phyloP scores from a whole-genome alignment of 2,888 invertebrate genomes.

The Heliconius ismenius region DNA sequence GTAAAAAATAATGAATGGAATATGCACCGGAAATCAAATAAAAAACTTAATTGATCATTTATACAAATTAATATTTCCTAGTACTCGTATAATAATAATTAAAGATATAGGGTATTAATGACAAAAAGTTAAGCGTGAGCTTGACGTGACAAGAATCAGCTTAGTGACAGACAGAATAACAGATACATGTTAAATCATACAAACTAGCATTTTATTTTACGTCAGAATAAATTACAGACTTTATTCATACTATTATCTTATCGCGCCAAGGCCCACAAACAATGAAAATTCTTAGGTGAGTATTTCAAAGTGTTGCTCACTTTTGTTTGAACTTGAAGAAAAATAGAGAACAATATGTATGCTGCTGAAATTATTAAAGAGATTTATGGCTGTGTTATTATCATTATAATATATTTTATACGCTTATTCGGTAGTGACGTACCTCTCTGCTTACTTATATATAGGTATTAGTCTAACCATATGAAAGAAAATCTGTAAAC shows the following conservation, averaged over 20 bases:
- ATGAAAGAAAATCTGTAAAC: neutral
- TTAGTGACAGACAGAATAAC: constrained; percentile 2
- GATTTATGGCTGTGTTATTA: constrained; percentile 13
- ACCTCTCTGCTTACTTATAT: neutral
- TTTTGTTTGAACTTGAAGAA: constrained; percentile 43
- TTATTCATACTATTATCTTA: constrained; percentile 58
- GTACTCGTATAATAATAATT: neutral
- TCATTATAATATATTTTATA: neutral
- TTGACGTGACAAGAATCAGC: neutral
- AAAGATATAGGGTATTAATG: neutral
- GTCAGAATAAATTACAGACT: constrained; percentile 32
- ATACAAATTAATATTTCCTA: neutral
- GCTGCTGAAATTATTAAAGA: neutral
- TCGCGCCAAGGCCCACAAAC: constrained; percentile 62
- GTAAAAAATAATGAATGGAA: neutral
- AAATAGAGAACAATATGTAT: constrained; percentile 37
- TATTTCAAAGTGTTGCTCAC: constrained; percentile 55
- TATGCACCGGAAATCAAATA: neutral
- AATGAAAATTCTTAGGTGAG: constrained; percentile 60
- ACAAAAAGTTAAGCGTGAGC: neutral
- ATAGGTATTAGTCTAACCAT: neutral
- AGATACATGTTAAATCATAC: neutral
- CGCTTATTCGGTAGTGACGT: neutral
- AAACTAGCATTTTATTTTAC: constrained; percentile 20
- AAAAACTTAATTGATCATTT: neutral